phyloP scores from a whole-genome alignment of 2,797 vertebrate species.

The Alcedo atthis region DNA sequence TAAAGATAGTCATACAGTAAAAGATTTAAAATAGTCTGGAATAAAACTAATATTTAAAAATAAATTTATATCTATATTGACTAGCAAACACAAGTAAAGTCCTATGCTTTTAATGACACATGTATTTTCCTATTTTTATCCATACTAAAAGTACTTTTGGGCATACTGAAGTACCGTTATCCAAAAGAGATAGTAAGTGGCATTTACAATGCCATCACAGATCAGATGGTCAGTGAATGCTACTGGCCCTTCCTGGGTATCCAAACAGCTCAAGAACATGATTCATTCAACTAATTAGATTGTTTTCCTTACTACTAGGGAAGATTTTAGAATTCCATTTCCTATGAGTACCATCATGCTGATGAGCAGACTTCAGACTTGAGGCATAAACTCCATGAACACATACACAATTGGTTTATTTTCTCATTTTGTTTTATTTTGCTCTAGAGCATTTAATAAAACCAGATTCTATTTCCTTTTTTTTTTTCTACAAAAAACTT shows the following conservation, averaged over 20 bases:
- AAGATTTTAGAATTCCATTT: not conserved
- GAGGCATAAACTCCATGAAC: not conserved
- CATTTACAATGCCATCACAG: not conserved
- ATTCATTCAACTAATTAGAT: not conserved
- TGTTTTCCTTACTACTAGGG: not conserved
- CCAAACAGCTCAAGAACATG: not conserved
- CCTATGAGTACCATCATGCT: not conserved
- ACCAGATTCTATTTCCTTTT: not conserved
- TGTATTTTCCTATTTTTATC: not conserved
- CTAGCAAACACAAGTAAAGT: not conserved
- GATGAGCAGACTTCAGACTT: not conserved
- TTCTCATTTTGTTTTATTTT: not conserved
- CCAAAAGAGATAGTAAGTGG: not conserved
- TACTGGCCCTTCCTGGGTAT: not conserved
- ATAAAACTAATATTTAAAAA: not conserved
- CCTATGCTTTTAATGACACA: not conserved
- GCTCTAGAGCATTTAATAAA: not conserved
- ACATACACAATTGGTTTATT: not conserved
- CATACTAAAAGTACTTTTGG: not conserved
- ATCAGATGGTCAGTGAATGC: not conserved
- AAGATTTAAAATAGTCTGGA: not conserved
- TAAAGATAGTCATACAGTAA: not conserved
- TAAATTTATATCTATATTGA: not conserved
- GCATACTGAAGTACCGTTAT: not conserved
- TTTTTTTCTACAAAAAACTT: not conserved